phyloP scores from a whole-genome alignment of 2,888 invertebrate species.

The Acleris holmiana region DNA sequence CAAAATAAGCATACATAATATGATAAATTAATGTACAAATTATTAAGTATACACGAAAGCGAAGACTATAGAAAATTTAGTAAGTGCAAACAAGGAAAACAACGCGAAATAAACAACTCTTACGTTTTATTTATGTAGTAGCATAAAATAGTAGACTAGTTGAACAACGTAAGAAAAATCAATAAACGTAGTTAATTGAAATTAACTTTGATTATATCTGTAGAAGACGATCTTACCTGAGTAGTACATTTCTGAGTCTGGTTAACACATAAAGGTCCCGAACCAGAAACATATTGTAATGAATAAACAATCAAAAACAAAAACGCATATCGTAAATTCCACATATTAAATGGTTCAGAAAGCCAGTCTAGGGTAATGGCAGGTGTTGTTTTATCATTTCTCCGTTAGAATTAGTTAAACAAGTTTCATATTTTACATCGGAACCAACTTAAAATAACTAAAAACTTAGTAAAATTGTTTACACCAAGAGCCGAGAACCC shows the following conservation, averaged over 20 bases:
- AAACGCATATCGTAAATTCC: constrained; percentile 55
- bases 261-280: constrained; percentile 61
- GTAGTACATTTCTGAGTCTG: constrained; percentile 64
- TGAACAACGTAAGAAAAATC: constrained; percentile 18
- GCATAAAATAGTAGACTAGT: background rate
- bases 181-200: constrained; percentile 12
- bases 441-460: constrained; percentile 37
- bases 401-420: constrained; percentile 25
- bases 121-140: background rate
- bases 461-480: constrained; percentile 44
- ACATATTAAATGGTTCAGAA: constrained; percentile 42
- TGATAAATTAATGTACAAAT: background rate
- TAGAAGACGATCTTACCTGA: constrained; percentile 55
- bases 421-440: constrained; percentile 35
- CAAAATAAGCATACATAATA: background rate
- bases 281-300: constrained; percentile 56
- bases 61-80: background rate
- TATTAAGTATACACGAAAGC: background rate
- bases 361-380: constrained; percentile 22
- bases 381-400: constrained; percentile 40
- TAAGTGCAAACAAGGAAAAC: constrained; percentile 7
- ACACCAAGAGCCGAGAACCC: constrained; percentile 27
- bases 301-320: constrained; percentile 56
- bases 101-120: background rate
- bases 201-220: no score